Evolutionary conservation across 2,888 invertebrate genomes (phyloP).

Genomic region (Tachina lurida): DNA sequence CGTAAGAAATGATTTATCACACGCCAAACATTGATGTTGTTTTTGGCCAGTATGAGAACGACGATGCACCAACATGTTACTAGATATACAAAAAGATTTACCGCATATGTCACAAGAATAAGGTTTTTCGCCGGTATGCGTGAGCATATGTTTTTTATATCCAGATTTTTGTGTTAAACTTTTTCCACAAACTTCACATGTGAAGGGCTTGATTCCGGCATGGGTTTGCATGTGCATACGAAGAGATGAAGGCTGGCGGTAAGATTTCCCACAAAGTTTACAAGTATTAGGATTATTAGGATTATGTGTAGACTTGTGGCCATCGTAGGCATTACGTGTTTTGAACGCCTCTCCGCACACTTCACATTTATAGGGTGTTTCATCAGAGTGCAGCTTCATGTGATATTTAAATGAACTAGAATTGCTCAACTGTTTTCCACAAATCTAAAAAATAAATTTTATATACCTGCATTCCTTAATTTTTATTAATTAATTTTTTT

Average conservation of each 20-base stretch:
- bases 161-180: constrained; percentile 82
- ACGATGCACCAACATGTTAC: constrained; percentile 81
- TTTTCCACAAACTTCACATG: constrained; percentile 81
- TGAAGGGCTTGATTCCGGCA: constrained; percentile 80
- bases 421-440: constrained; percentile 80
- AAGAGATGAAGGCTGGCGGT: constrained; percentile 81
- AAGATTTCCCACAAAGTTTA: constrained; percentile 79
- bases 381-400: constrained; percentile 81
- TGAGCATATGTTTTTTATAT: constrained; percentile 82
- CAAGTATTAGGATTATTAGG: constrained; percentile 81
- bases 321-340: constrained; percentile 82
- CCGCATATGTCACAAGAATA: constrained; percentile 79
- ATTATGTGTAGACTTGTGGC: constrained; percentile 80
- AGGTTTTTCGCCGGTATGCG: constrained; percentile 82
- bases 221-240: constrained; percentile 80
- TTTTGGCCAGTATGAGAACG: constrained; percentile 80
- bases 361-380: constrained; percentile 79
- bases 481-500: not conserved
- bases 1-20: constrained; percentile 80
- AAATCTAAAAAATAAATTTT: constrained; percentile 74
- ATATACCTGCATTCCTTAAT: not conserved
- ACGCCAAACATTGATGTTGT: constrained; percentile 79
- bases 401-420: constrained; percentile 81
- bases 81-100: constrained; percentile 80
- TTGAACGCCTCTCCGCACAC: constrained; percentile 82